Evolutionary conservation across 1,140 invertebrate species (phyloP).

Genomic region (Lasioglossum baleicum): DNA sequence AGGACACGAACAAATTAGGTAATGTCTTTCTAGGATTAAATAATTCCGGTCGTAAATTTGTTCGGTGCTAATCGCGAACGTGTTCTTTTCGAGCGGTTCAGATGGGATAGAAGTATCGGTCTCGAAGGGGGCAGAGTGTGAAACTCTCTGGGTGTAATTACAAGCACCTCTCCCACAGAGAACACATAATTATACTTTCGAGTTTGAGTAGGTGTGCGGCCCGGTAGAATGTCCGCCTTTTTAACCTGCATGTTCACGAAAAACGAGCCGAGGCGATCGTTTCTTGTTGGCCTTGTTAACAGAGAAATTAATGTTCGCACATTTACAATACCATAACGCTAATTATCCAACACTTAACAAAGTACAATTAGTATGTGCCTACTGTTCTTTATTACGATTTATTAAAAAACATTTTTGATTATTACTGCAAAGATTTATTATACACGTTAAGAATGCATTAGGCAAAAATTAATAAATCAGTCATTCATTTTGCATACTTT

Average conservation of each 20-base stretch:
- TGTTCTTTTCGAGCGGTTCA: not conserved
- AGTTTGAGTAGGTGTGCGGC: not conserved
- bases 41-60: slow-evolving; percentile 6
- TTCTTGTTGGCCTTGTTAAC: not conserved
- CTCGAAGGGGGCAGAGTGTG: not conserved
- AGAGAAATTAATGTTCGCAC: slow-evolving; percentile 3
- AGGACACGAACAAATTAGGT: not conserved
- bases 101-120: not conserved
- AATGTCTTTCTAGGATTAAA: slow-evolving; percentile 6
- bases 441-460: no score
- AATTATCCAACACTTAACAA: not conserved
- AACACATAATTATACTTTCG: slow-evolving; percentile 28
- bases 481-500: no score
- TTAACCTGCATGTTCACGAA: not conserved
- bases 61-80: slow-evolving; percentile 11
- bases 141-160: slow-evolving; percentile 38
- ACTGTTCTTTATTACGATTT: no score
- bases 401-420: no score
- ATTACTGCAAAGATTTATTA: no score
- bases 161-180: slow-evolving; percentile 2
- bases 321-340: not conserved
- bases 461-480: no score
- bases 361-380: no score
- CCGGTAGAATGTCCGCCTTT: not conserved
- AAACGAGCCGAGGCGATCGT: not conserved